These are phyloP conservation scores for Scaeva pyrastri DNA, from an alignment of 2,888 invertebrate genomes.

Conservation along the genomic window DNA sequence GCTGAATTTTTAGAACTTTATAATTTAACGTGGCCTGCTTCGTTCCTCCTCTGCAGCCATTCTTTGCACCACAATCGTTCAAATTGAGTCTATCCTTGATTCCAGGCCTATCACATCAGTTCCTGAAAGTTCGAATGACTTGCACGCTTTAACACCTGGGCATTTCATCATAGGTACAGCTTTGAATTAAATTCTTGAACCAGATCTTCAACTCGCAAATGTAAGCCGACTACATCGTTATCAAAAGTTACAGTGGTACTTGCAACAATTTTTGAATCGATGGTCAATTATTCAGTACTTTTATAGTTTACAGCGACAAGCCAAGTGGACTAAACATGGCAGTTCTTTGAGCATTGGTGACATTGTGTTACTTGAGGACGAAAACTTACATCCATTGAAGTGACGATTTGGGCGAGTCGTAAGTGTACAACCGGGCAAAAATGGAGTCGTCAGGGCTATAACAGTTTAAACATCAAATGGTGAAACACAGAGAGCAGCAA, in stretches of 20 bases:
- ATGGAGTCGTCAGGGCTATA: slow-evolving; percentile 34
- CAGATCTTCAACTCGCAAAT: slow-evolving; percentile 45
- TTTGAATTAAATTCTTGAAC: slow-evolving; percentile 50
- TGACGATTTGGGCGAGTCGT: slow-evolving; percentile 39
- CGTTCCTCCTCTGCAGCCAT: too few relatives aligned
- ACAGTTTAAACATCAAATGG: slow-evolving; percentile 41
- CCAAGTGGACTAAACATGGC: slow-evolving; percentile 33
- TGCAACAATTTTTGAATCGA: slow-evolving; percentile 58
- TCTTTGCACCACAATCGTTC: slow-evolving; percentile 30
- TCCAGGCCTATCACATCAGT: slow-evolving; percentile 59
- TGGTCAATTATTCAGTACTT: slow-evolving; percentile 47
- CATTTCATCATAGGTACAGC: slow-evolving; percentile 66
- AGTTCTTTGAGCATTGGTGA: slow-evolving; percentile 30
- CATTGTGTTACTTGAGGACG: slow-evolving; percentile 37
- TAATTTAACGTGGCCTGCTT: too few relatives aligned
- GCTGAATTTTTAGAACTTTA: too few relatives aligned
- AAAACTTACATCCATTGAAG: slow-evolving; percentile 35
- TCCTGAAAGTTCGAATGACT: slow-evolving; percentile 48
- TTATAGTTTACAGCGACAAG: slow-evolving; percentile 34
- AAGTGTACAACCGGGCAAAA: slow-evolving; percentile 11
- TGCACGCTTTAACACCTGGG: slow-evolving; percentile 59
- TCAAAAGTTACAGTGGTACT: slow-evolving; percentile 46
- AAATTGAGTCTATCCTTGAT: slow-evolving; percentile 52
- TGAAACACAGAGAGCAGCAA: slow-evolving; percentile 44
- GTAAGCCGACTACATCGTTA: slow-evolving; percentile 50